These are phyloP conservation scores for Olivierus martensii DNA, from an alignment of 1,140 invertebrate species.

Conservation along the genomic window DNA sequence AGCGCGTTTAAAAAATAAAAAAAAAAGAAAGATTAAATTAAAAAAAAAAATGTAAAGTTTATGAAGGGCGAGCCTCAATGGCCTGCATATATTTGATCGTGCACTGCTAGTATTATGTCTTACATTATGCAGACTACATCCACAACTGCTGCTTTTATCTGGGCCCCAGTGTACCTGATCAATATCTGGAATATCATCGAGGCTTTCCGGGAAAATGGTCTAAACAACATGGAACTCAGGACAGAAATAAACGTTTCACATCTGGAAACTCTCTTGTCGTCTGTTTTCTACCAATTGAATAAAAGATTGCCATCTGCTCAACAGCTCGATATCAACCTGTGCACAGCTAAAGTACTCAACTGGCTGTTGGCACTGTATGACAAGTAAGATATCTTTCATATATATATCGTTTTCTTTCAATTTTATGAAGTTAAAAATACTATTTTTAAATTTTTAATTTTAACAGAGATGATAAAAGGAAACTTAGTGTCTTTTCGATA, in stretches of 20 bases:
- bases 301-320: conserved; percentile 83
- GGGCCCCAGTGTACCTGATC: conserved; percentile 67
- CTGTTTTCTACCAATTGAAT: conserved; percentile 71
- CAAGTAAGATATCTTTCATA: conserved; percentile 51
- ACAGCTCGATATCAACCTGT: conserved; percentile 78
- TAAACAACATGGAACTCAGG: conserved; percentile 53
- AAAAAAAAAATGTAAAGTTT: background rate
- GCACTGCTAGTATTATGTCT: background rate
- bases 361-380: conserved; percentile 93
- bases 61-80: background rate
- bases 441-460: conserved; percentile 11
- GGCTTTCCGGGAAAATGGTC: conserved; percentile 90
- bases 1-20: background rate
- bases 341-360: conserved; percentile 74
- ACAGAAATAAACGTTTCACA: conserved; percentile 76
- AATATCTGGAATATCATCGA: conserved; percentile 99
- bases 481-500: conserved; percentile 86
- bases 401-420: background rate
- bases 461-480: conserved; percentile 71
- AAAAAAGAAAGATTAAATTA: background rate
- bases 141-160: background rate
- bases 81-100: background rate
- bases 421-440: background rate
- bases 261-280: conserved; percentile 80
- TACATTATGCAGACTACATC: background rate